These are phyloP conservation scores for Uromys caudimaculatus DNA, from an alignment of 2,797 vertebrate species.

Conservation along the genomic window DNA sequence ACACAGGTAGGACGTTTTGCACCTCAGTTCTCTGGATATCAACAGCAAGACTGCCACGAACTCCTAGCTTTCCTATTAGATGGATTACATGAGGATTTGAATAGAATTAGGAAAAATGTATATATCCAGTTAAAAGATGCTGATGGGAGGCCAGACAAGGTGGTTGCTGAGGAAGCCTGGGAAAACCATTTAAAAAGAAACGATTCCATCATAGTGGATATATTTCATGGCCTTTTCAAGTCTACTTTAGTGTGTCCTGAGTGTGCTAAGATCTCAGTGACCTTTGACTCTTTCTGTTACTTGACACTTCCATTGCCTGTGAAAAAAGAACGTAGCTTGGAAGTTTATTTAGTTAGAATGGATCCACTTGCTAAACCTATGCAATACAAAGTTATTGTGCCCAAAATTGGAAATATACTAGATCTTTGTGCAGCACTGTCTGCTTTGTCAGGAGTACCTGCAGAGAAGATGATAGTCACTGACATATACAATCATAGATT, in stretches of 20 bases:
- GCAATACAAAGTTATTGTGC: constrained; percentile 98
- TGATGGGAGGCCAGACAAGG: constrained; percentile 96
- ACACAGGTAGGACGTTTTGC: constrained; percentile 98
- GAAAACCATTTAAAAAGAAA: constrained; percentile 98
- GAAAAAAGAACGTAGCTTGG: constrained; percentile 98
- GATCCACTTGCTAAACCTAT: constrained; percentile 96
- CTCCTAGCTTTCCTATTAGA: constrained; percentile 98
- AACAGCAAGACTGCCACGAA: constrained; percentile 99
- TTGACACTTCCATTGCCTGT: constrained; percentile 98
- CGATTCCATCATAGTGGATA: constrained; percentile 99
- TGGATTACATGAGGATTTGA: constrained; percentile 98
- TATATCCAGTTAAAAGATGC: constrained; percentile 99
- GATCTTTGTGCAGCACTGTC: constrained; percentile 97
- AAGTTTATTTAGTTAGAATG: constrained; percentile 96
- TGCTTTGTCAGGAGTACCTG: constrained; percentile 92
- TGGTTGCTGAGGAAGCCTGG: constrained; percentile 99
- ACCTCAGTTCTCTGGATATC: constrained; percentile 99
- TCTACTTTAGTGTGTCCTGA: constrained; percentile 98
- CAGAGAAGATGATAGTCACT: constrained; percentile 98
- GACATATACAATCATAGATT: constrained; percentile 99
- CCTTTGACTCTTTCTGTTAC: constrained; percentile 99
- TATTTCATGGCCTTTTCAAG: constrained; percentile 99
- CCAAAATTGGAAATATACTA: constrained; percentile 98
- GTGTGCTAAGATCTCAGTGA: constrained; percentile 97
- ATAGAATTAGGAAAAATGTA: constrained; percentile 98